Evolutionary conservation across 2,113 vertebrate species (phyloP).

Genomic region (Esox niger): DNA sequence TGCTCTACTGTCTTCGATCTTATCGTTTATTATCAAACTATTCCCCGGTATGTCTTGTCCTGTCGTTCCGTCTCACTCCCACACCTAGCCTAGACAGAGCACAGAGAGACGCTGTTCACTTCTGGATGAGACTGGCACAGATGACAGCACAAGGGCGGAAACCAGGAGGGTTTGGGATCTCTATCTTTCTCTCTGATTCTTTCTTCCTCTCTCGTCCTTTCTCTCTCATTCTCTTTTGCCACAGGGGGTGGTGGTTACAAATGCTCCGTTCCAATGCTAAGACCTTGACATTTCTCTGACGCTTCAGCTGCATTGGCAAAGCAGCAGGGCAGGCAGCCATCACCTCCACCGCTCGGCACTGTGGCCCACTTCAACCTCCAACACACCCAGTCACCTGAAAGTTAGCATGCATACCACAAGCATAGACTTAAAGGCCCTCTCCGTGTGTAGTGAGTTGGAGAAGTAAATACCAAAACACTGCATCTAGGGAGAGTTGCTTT

Average conservation of each 20-base stretch:
- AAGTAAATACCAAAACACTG: too few relatives aligned
- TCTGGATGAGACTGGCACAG: constrained; percentile 37
- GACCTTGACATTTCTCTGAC: constrained; percentile 48
- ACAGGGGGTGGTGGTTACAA: constrained; percentile 56
- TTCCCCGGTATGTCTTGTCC: constrained; percentile 27
- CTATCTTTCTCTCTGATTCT: constrained; percentile 8
- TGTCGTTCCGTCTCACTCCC: constrained; percentile 22
- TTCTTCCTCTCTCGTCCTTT: neutral
- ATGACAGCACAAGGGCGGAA: constrained; percentile 29
- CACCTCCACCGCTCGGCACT: constrained; percentile 32
- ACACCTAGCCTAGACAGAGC: neutral
- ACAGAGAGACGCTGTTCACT: neutral
- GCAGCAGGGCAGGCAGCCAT: neutral
- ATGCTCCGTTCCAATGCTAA: constrained; percentile 50
- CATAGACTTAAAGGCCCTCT: too few relatives aligned
- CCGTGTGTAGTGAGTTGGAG: neutral
- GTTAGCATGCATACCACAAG: neutral
- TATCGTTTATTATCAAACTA: constrained; percentile 40
- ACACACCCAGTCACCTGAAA: neutral
- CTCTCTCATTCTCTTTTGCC: constrained; percentile 23
- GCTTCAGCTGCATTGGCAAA: neutral
- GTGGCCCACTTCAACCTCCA: constrained; percentile 16
- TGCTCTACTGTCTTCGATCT: constrained; percentile 7
- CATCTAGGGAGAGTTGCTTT: neutral
- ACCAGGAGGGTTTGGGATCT: constrained; percentile 7